A percentile compares a stretch with the other conserved stretches of the same genome.
Evolutionary conservation across 2,113 vertebrate genomes (phyloP).

Genomic region (Turnix velox): DNA sequence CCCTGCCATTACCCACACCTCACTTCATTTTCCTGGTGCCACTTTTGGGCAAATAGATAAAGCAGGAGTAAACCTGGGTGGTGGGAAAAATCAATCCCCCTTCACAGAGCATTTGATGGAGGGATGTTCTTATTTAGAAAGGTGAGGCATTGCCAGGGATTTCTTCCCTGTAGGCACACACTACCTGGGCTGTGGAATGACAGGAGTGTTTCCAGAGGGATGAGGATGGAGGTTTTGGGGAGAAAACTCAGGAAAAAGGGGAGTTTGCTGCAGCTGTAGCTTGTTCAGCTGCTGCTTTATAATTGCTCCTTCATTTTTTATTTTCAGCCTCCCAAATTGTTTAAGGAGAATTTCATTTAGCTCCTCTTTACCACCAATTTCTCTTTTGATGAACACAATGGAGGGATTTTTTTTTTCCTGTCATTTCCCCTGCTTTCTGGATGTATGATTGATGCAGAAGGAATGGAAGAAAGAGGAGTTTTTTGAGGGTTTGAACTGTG

Average conservation of each 20-base stretch:
- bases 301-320: neutral
- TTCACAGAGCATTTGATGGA: neutral
- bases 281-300: neutral
- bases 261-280: neutral
- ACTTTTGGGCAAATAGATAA: neutral
- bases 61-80: neutral
- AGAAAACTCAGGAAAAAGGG: neutral
- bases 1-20: neutral
- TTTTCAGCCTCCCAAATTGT: neutral
- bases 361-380: neutral
- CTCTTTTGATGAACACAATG: too few relatives aligned
- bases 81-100: neutral
- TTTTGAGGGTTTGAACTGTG: too few relatives aligned
- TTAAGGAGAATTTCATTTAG: neutral
- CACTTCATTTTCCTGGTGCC: neutral
- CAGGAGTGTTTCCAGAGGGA: neutral
- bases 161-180: neutral
- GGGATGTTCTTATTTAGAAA: neutral
- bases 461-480: neutral
- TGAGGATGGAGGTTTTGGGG: neutral
- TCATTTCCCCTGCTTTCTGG: too few relatives aligned
- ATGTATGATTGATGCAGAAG: too few relatives aligned
- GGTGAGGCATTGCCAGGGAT: neutral
- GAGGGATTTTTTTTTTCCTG: too few relatives aligned
- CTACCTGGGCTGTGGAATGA: neutral